Evolutionary conservation across 64 coral and sea anemone genomes (phyloP), one percentile per base, ranked within the genome.

Genomic region (Stichodactyla helianthus): DNA sequence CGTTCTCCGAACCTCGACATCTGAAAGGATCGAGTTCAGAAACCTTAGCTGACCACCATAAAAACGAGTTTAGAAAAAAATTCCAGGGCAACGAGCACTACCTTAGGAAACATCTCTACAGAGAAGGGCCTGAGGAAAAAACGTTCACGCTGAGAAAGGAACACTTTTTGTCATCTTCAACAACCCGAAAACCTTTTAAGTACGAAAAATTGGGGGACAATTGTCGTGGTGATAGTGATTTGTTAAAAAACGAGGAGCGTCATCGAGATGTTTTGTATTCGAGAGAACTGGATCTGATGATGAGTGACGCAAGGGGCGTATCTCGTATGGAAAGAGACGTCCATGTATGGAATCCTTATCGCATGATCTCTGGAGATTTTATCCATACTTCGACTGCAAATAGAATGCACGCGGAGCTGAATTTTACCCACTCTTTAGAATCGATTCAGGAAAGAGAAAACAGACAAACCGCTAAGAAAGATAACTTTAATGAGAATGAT

Each of bases 11-110:
- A 79, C 83, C 88, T 78, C 80, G 58, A 54, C 54, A 89, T 6
- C 22, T 86, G 20, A 92, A 88, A 22, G 82, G 68, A 10, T 10
- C 74, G 6, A 63, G 87, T 16, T 61, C 88, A 20, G 59, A 90
- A 59, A 93, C 94, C 4, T 50, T 97, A 6, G 94, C 94, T 52
- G 94, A 97, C 16, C 83, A 89, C 54, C 94, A 97, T 18, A 97
- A 97, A 44, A 92, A 97, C 64, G 94, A 97, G 67, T 97, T 97
- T 62, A 84, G 94, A 76, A 97, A 90, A 89, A 97, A 97, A 58
- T 97, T 97, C 16, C 94, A 93, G 56, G 94, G 94, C 54, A 97
- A 97, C 19, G 94, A 97, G 31, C 94, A 97, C n/a, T 97, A 97
- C 53, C 83, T 97, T 77, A 77, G 91, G 84, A 97, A 86, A 68